Conservation (phyloP, 1,140 invertebrate species). For the Muscidifurax raptorellus region DNA sequence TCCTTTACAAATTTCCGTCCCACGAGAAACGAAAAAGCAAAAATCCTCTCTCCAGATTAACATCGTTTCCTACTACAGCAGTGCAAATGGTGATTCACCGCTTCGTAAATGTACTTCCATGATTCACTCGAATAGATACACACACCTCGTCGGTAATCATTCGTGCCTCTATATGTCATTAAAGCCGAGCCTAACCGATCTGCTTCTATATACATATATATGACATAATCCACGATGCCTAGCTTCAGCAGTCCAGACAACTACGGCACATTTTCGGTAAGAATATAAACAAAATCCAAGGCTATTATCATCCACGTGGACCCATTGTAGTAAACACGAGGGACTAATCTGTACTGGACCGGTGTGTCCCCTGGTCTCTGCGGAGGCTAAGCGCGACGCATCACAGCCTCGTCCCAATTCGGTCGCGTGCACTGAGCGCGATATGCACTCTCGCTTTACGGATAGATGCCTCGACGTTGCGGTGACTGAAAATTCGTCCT, state of each 20-base stretch:
- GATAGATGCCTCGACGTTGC: not conserved
- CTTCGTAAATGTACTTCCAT: not conserved
- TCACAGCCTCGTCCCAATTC: constrained; percentile 16
- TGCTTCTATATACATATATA: no score
- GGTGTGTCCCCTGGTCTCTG: not conserved
- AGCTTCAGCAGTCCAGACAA: not conserved
- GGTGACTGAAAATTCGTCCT: not conserved
- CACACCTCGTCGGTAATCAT: no score
- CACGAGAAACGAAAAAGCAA: no score
- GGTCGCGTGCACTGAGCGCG: no score
- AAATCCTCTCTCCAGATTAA: no score
- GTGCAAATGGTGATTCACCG: not conserved
- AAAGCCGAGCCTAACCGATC: no score
- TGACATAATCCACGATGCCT: not conserved
- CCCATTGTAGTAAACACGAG: not conserved
- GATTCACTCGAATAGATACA: not conserved
- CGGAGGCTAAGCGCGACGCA: not conserved
- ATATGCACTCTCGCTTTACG: not conserved
- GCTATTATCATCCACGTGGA: no score
- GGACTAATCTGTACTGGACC: no score
- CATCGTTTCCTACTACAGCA: no score
- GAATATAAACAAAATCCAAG: not conserved
- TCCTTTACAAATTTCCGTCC: no score
- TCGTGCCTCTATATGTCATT: no score
- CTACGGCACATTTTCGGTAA: not conserved